These are phyloP conservation scores for Protosalanx chinensis DNA, from an alignment of 2,797 vertebrate genomes.

Conservation along the genomic window DNA sequence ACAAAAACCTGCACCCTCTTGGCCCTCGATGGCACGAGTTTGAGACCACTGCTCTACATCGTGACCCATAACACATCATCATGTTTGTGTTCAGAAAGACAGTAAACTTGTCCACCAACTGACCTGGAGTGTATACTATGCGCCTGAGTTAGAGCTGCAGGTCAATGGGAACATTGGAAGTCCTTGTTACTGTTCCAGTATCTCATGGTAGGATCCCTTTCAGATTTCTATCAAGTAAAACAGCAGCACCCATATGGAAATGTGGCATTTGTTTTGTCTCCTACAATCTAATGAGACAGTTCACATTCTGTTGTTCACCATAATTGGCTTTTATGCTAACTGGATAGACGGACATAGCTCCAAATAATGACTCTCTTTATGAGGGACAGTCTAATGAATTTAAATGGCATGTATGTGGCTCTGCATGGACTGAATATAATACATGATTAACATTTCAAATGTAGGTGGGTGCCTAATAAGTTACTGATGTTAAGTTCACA, in stretches of 20 bases:
- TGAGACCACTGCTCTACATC: no score
- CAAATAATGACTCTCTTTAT: conserved; percentile 72
- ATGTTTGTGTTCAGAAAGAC: no score
- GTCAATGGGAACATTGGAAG: not conserved
- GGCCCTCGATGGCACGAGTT: no score
- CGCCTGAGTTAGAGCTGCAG: no score
- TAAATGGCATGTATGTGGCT: conserved; percentile 63
- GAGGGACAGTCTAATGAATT: conserved; percentile 68
- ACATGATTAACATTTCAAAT: conserved; percentile 24
- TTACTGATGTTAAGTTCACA: not conserved
- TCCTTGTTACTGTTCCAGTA: not conserved
- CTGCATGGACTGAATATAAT: conserved; percentile 41
- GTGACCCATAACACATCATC: no score
- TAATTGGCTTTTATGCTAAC: conserved; percentile 73
- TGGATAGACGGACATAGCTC: conserved; percentile 65
- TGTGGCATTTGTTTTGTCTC: conserved; percentile 75
- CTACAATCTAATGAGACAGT: conserved; percentile 73
- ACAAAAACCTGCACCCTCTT: no score
- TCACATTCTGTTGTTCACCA: conserved; percentile 75
- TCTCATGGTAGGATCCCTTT: conserved; percentile 13
- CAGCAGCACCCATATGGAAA: conserved; percentile 62
- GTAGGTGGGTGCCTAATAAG: not conserved
- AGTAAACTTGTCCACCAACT: no score
- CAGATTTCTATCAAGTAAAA: conserved; percentile 19
- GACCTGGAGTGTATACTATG: no score